Conservation (phyloP, 2,797 vertebrate genomes). For the Manis pentadactyla region DNA sequence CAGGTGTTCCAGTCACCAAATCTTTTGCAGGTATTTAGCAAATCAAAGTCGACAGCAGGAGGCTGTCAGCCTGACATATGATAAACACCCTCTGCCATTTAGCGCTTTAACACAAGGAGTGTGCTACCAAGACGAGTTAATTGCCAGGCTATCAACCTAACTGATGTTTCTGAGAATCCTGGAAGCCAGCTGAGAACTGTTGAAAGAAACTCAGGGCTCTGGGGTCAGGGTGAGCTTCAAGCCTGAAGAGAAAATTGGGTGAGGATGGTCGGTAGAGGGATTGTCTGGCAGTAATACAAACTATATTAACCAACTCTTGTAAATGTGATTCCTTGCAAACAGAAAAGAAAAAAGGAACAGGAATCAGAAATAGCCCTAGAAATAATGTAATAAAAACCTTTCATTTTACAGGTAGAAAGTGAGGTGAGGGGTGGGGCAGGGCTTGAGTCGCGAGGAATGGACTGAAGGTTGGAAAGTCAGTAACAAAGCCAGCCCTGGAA, state of each 20-base stretch:
- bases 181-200: slow-evolving; percentile 20
- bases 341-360: neutral
- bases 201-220: neutral
- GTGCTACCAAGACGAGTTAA: slow-evolving; percentile 73
- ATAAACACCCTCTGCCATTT: slow-evolving; percentile 73
- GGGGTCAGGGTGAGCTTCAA: neutral
- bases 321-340: slow-evolving; percentile 17
- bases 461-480: neutral
- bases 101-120: slow-evolving; percentile 63
- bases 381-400: neutral
- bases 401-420: neutral
- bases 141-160: slow-evolving; percentile 57
- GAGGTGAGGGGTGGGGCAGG: neutral
- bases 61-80: slow-evolving; percentile 62
- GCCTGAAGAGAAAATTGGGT: neutral
- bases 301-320: neutral
- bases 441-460: neutral
- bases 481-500: neutral
- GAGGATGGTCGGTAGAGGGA: neutral
- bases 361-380: neutral
- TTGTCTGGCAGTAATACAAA: neutral
- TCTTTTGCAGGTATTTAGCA: slow-evolving; percentile 79
- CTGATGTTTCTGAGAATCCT: neutral
- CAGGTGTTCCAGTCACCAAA: slow-evolving; percentile 57
- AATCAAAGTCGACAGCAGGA: slow-evolving; percentile 70